These are phyloP conservation scores for Leptocoma aspasia DNA, from an alignment of 2,113 vertebrate species.

Conservation along the genomic window DNA sequence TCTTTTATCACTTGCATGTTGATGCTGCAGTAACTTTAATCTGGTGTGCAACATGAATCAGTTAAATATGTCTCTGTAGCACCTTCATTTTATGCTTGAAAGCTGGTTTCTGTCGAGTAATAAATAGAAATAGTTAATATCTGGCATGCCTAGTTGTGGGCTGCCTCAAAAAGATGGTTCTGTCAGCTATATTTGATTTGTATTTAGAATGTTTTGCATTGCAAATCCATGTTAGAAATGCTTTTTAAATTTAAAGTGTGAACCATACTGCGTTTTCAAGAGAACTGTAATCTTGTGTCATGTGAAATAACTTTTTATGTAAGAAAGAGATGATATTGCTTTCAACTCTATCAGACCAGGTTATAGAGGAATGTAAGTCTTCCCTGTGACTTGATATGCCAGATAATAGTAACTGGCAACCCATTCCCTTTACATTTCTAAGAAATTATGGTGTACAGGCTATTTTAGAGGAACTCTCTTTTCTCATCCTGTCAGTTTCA, in stretches of 20 bases:
- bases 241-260: conserved; percentile 25
- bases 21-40: not conserved
- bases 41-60: not conserved
- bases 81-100: not conserved
- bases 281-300: not conserved
- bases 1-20: not conserved
- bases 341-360: not conserved
- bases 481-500: not conserved
- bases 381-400: not conserved
- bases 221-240: conserved; percentile 39
- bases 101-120: not conserved
- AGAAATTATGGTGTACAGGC: not conserved
- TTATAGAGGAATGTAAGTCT: conserved; percentile 6
- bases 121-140: conserved; percentile 35
- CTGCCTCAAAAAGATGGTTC: conserved; percentile 24
- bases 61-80: not conserved
- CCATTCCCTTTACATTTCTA: not conserved
- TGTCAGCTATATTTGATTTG: conserved; percentile 38
- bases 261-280: conserved; percentile 30
- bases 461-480: not conserved
- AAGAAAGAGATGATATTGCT: not conserved
- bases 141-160: not conserved
- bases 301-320: conserved; percentile 9
- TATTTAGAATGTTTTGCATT: conserved; percentile 41
- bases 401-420: conserved; percentile 1